These are phyloP conservation scores for Oreochromis spilurus DNA, from an alignment of 2,113 vertebrate genomes.

Conservation along the genomic window DNA sequence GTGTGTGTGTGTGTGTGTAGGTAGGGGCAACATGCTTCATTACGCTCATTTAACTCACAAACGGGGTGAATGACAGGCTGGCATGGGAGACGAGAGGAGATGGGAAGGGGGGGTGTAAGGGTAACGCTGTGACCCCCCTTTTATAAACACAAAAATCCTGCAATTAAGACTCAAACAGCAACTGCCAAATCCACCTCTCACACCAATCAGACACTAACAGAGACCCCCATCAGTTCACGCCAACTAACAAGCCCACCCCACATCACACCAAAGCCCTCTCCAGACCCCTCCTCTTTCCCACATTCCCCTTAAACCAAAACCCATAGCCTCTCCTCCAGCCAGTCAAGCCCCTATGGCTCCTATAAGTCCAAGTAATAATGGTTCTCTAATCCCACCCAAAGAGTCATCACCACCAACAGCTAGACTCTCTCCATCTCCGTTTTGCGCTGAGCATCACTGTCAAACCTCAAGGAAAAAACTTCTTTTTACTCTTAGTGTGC, in stretches of 20 bases:
- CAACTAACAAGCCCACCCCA: constrained; percentile 53
- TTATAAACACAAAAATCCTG: constrained; percentile 68
- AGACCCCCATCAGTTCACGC: constrained; percentile 36
- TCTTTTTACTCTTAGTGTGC: background rate
- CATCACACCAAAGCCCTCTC: constrained; percentile 4
- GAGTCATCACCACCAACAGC: background rate
- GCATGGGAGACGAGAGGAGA: constrained; percentile 58
- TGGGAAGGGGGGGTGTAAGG: constrained; percentile 22
- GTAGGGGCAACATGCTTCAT: constrained; percentile 64
- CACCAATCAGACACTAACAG: constrained; percentile 16
- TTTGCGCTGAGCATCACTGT: background rate
- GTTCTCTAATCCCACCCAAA: background rate
- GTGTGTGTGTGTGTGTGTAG: background rate
- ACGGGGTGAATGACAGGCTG: constrained; percentile 68
- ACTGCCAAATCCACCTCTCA: constrained; percentile 72
- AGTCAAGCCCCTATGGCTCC: background rate
- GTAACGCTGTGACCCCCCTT: constrained; percentile 34
- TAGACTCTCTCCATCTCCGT: background rate
- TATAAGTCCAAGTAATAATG: background rate
- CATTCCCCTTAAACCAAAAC: constrained; percentile 4
- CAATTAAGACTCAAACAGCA: constrained; percentile 76
- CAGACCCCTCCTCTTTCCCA: background rate
- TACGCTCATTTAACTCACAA: constrained; percentile 76
- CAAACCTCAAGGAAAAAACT: background rate
- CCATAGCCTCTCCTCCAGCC: background rate